Conservation (phyloP, 2,797 vertebrate species). For the Sebastolobus alascanus region DNA sequence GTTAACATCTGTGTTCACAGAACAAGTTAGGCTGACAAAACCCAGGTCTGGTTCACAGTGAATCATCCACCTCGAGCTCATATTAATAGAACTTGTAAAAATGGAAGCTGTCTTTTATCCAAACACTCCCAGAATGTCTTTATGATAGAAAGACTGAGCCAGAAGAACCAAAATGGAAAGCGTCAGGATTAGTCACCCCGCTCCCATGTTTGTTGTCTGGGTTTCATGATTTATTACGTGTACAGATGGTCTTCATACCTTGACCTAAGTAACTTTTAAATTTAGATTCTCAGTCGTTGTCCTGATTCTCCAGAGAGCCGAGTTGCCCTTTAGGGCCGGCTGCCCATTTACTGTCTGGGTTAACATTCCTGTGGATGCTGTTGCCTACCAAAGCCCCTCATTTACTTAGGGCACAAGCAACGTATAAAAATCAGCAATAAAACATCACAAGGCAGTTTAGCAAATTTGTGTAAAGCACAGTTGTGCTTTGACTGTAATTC, state of each 20-base stretch:
- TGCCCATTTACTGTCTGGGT: constrained; percentile 39
- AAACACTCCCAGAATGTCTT: constrained; percentile 71
- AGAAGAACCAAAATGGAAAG: constrained; percentile 64
- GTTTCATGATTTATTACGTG: constrained; percentile 41
- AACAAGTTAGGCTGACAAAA: constrained; percentile 70
- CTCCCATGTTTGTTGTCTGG: constrained; percentile 53
- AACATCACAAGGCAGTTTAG: constrained; percentile 38
- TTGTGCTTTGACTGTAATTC: constrained; percentile 35
- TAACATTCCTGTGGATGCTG: constrained; percentile 48
- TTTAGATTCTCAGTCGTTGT: constrained; percentile 37
- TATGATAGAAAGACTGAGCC: constrained; percentile 62
- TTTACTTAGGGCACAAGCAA: constrained; percentile 28
- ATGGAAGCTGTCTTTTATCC: constrained; percentile 72
- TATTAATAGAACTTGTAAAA: constrained; percentile 82
- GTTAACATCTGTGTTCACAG: constrained; percentile 68
- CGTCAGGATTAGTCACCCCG: constrained; percentile 61
- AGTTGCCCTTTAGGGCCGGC: constrained; percentile 29
- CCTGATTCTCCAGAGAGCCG: constrained; percentile 1
- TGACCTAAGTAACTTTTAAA: constrained; percentile 41
- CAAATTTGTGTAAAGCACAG: constrained; percentile 38
- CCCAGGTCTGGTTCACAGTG: constrained; percentile 74
- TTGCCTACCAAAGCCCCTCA: constrained; percentile 34
- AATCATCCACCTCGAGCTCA: constrained; percentile 75
- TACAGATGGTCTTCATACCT: constrained; percentile 40
- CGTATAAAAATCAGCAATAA: constrained; percentile 44